Percentiles rank a stretch among this genome's conserved stretches.
phyloP scores from a whole-genome alignment of 2,888 invertebrate species.

The Catocala nupta region DNA sequence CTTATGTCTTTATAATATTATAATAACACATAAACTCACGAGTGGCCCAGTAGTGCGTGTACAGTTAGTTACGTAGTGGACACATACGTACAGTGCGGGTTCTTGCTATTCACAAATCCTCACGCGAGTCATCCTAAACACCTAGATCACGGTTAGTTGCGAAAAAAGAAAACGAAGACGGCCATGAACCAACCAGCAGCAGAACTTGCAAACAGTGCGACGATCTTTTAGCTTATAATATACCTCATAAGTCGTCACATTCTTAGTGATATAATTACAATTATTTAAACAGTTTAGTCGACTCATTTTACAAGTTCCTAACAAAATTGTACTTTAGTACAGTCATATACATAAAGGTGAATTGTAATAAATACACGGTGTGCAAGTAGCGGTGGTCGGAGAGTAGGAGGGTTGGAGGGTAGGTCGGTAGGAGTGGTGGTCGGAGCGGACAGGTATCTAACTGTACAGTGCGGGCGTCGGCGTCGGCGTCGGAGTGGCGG shows the following conservation, averaged over 20 bases:
- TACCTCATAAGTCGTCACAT: background rate
- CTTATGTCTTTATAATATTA: slow-evolving; percentile 59
- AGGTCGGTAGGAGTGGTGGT: no score
- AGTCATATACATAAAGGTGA: no score
- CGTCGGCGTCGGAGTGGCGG: background rate
- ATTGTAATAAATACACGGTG: background rate
- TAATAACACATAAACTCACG: slow-evolving; percentile 61
- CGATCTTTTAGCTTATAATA: background rate
- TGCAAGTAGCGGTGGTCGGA: background rate
- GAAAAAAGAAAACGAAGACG: slow-evolving; percentile 33
- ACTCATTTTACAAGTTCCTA: background rate
- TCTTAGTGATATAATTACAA: background rate
- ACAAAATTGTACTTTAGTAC: background rate
- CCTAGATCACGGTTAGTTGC: slow-evolving; percentile 33
- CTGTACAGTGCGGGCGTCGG: background rate
- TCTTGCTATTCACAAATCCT: slow-evolving; percentile 40
- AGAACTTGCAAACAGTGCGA: slow-evolving; percentile 30
- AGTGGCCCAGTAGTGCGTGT: slow-evolving; percentile 50
- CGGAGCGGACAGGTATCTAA: no score
- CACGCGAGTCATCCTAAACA: slow-evolving; percentile 36
- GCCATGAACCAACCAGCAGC: slow-evolving; percentile 13
- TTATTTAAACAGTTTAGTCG: background rate
- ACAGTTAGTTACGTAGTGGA: slow-evolving; percentile 50
- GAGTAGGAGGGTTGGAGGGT: background rate
- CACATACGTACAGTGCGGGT: slow-evolving; percentile 34